phyloP scores from a whole-genome alignment of 2,888 invertebrate genomes.

The Trichopria drosophilae region DNA sequence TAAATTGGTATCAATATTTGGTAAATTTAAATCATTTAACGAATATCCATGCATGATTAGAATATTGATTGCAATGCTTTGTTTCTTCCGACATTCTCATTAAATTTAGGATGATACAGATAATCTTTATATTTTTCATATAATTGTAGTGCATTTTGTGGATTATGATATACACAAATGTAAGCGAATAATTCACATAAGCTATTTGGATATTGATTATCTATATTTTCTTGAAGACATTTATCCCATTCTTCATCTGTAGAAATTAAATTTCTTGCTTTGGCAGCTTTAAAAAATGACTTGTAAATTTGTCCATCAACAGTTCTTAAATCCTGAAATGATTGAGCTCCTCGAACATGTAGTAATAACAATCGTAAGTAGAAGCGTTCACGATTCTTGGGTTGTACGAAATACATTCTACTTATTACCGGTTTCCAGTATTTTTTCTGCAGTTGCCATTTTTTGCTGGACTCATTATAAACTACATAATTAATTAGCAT shows the following conservation, averaged over 20 bases:
- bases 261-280: slow-evolving; percentile 10
- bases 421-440: slow-evolving; percentile 20
- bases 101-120: too few relatives aligned
- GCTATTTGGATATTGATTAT: too few relatives aligned
- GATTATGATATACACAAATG: too few relatives aligned
- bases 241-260: slow-evolving; percentile 21
- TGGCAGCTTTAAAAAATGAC: slow-evolving; percentile 8
- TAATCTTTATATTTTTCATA: too few relatives aligned
- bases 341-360: slow-evolving; percentile 12
- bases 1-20: too few relatives aligned
- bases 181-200: too few relatives aligned
- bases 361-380: slow-evolving; percentile 22
- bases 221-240: too few relatives aligned
- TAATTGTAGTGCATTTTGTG: too few relatives aligned
- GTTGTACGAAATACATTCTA: slow-evolving; percentile 25
- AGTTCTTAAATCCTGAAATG: slow-evolving; percentile 7
- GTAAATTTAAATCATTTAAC: too few relatives aligned
- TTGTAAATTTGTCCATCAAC: slow-evolving; percentile 6
- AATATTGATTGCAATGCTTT: too few relatives aligned
- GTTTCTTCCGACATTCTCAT: too few relatives aligned
- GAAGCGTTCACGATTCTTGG: slow-evolving; percentile 21
- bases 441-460: slow-evolving; percentile 11
- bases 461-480: slow-evolving; percentile 12
- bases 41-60: too few relatives aligned
- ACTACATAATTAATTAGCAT: slow-evolving; percentile 20